Conservation (phyloP, 2,113 vertebrate genomes). For the Cavia porcellus region DNA sequence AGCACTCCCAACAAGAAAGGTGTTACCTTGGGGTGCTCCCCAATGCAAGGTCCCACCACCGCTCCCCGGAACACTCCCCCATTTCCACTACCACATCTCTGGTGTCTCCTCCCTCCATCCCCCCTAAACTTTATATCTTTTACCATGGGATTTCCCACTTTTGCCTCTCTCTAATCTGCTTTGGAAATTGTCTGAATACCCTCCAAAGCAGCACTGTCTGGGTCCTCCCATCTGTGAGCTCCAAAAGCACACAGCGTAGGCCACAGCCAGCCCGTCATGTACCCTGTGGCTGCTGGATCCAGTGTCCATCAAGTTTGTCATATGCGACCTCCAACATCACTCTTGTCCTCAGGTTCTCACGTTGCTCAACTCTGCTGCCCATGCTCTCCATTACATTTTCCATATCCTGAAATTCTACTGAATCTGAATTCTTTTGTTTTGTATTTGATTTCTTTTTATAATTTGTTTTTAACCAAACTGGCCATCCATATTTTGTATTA, state of each 20-base stretch:
- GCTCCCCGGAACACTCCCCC: accelerated
- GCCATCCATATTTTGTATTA: neutral
- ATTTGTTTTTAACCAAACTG: neutral
- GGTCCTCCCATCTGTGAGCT: neutral
- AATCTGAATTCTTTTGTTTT: no score
- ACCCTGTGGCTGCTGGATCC: neutral
- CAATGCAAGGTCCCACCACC: neutral
- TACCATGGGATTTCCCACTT: neutral
- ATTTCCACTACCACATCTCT: neutral
- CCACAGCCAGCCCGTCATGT: accelerated
- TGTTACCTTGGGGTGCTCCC: neutral
- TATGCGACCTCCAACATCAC: neutral
- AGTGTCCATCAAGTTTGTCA: neutral
- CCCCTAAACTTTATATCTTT: neutral
- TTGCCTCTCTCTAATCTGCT: neutral
- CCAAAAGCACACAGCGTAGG: neutral
- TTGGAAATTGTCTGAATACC: neutral
- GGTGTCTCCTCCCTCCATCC: neutral
- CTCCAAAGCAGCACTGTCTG: neutral
- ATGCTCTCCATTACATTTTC: neutral
- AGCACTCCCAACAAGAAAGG: neutral
- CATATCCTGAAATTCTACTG: neutral
- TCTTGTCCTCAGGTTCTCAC: neutral
- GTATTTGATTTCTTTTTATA: neutral
- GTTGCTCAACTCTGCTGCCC: neutral